Base-by-base conservation (phyloP, 2,888 invertebrate genomes). In the Ochropacha duplaris region DNA sequence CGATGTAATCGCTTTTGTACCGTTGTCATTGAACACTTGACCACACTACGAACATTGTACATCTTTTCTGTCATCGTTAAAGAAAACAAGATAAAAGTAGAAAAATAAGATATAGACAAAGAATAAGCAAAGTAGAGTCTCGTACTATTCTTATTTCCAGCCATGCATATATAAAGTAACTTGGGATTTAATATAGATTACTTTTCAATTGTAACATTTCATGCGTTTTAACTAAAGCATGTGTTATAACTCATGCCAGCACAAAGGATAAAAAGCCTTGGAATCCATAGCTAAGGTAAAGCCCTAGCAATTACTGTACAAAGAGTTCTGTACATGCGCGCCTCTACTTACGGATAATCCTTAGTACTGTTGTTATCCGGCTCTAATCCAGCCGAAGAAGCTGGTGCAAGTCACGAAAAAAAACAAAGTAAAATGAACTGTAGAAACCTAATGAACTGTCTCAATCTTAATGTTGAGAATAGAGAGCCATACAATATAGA, bases 261-360 rank as follows among this genome's bases (percentile, higher is more conserved):
- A 52, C 31, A 52, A 52, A 31, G 22, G 36, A 59, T 54, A 54
- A 68, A n/a, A 68, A 70, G 74, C 69, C 62, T 60, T 57, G 67
- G 57, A 44, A 44, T 44, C 44, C 44, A 44, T 44, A 44, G 67
- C 64, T 67, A 61, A 60, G 59, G 57, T 62, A 80, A 82, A 83
- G 79, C 80, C 84, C 66, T 80, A 83, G 83, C 81, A 81, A 84
- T 82, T 82, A 81, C 72, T 57, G 64, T 72, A 74, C 76, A 78
- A 78, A 74, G 74, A 68, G 70, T 62, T 62, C 64, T 61, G 68
- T 66, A 73, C 72, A 76, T 65, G 69, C 73, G 71, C 72, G 73
- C 69, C 62, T 65, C 64, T 62, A 64, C 72, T 71, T 58, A 63
- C 65, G 68, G 79, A 78, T 83, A 79, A 84, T 81, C 83, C 81